Percentiles rank a stretch among this genome's conserved stretches.
Conservation (phyloP, 2,797 vertebrate genomes). For the Leucoraja ocellata region DNA sequence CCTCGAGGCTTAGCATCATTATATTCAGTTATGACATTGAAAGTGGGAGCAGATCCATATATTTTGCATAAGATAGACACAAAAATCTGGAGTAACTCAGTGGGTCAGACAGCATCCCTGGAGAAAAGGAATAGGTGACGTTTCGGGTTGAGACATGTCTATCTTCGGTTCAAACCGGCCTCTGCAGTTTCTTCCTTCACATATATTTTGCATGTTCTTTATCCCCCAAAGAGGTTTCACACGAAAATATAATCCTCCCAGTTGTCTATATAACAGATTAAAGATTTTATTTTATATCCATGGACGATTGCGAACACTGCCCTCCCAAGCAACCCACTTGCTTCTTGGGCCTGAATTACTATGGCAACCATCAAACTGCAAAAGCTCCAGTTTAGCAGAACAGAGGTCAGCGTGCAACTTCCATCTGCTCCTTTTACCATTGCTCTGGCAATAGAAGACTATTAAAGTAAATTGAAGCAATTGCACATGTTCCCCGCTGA, state of each 20-base stretch:
- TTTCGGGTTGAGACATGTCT: too few relatives aligned
- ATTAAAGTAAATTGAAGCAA: constrained; percentile 33
- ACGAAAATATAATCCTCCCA: neutral
- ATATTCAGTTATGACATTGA: neutral
- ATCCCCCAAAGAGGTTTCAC: neutral
- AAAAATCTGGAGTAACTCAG: too few relatives aligned
- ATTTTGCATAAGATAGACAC: too few relatives aligned
- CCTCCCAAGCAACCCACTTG: neutral
- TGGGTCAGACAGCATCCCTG: too few relatives aligned
- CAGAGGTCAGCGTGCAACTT: neutral
- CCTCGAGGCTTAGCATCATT: neutral
- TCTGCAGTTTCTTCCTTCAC: too few relatives aligned
- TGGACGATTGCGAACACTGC: neutral
- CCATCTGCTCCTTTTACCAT: neutral
- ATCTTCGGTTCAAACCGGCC: too few relatives aligned
- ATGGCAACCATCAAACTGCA: constrained; percentile 25
- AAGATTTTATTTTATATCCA: neutral
- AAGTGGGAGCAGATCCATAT: neutral
- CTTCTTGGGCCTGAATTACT: neutral
- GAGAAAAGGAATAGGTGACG: too few relatives aligned
- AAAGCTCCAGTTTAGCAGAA: neutral
- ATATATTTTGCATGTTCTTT: neutral
- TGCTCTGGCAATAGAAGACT: neutral
- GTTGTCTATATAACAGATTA: neutral
- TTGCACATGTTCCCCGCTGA: neutral